These are phyloP conservation scores for Phylloscopus collybita DNA, from an alignment of 2,797 vertebrate genomes.

Conservation along the genomic window DNA sequence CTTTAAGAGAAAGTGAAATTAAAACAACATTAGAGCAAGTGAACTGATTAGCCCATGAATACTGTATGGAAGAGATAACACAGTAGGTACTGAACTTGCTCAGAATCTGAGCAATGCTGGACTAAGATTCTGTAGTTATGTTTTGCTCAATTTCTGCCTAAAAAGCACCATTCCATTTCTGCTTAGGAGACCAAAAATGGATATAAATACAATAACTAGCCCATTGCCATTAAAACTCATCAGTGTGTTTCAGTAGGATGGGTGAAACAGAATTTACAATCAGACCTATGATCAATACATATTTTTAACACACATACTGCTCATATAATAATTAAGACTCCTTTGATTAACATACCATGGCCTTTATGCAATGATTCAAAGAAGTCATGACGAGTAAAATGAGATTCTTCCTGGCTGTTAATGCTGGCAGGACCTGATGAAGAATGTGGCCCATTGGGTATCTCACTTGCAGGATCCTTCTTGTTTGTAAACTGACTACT, in stretches of 20 bases:
- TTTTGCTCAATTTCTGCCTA: neutral
- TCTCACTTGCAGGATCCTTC: slow-evolving; percentile 65
- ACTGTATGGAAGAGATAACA: neutral
- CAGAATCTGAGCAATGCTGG: neutral
- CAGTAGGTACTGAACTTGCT: neutral
- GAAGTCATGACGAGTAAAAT: slow-evolving; percentile 94
- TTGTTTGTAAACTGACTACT: slow-evolving; percentile 82
- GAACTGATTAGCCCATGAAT: neutral
- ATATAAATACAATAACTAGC: neutral
- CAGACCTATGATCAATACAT: neutral
- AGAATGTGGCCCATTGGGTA: neutral
- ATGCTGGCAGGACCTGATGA: slow-evolving; percentile 57
- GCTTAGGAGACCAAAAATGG: neutral
- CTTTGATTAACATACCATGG: slow-evolving; percentile 82
- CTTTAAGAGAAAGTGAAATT: slow-evolving; percentile 68
- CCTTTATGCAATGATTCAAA: slow-evolving; percentile 91
- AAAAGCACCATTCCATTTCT: neutral
- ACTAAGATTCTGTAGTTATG: neutral
- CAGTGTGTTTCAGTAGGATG: neutral
- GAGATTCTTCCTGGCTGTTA: slow-evolving; percentile 84
- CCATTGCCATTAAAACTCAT: neutral
- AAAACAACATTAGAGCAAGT: neutral
- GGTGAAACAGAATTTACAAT: neutral
- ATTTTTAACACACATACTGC: neutral
- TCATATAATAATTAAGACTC: neutral